Percentiles rank a stretch among this genome's conserved stretches.
These are phyloP conservation scores for Urocitellus parryii DNA, from an alignment of 2,113 vertebrate species.

Conservation along the genomic window DNA sequence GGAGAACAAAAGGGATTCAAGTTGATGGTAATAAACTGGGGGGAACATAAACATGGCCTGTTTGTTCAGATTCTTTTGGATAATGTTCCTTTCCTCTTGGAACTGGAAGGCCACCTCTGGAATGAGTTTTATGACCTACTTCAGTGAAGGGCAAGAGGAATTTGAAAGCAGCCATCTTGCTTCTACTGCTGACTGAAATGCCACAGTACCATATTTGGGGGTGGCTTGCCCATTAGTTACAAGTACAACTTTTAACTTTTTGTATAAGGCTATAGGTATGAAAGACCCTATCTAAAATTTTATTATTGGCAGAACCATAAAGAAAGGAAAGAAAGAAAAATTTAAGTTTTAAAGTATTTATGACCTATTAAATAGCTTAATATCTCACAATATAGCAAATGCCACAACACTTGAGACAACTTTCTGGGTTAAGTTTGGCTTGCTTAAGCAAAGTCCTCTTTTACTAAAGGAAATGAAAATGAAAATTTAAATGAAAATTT, in stretches of 20 bases:
- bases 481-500: not conserved
- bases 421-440: not conserved
- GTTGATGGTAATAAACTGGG: not conserved
- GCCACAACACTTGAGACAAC: not conserved
- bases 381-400: not conserved
- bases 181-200: not conserved
- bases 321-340: not conserved
- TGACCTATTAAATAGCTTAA: not conserved
- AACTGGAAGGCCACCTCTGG: not conserved
- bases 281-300: not conserved
- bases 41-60: not conserved
- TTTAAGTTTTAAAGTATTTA: constrained; percentile 7
- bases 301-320: not conserved
- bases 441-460: not conserved
- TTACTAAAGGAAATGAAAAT: not conserved
- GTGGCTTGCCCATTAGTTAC: not conserved
- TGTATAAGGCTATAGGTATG: not conserved
- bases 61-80: not conserved
- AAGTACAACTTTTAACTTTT: constrained; percentile 9
- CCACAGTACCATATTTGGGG: not conserved
- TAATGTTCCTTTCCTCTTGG: not conserved
- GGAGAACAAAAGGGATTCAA: not conserved
- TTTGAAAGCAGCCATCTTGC: not conserved
- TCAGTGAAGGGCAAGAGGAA: not conserved
- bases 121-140: not conserved